Evolutionary conservation across 37 sponge, comb jelly and placozoan species (phyloP), one percentile per base, ranked within the genome.

Genomic region (Aphrocallistes beatrix): DNA sequence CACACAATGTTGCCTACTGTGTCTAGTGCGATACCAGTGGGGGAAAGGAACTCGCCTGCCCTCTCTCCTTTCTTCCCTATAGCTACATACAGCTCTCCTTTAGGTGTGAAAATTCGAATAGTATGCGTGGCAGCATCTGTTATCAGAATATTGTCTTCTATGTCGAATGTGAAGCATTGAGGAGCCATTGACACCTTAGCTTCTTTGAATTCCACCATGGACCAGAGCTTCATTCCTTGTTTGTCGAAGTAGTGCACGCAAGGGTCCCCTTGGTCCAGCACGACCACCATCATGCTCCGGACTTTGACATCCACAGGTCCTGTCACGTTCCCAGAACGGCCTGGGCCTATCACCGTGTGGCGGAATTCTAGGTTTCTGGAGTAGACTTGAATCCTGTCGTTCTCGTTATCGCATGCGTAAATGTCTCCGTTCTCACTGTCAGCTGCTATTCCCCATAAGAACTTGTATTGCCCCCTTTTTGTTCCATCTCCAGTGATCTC

Each of bases 181-280:
- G 75, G 75, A 32, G 75, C 75, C 25, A 60, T 60, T 28, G 75
- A 19, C 3, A 28, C 34, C n/a, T 60, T 28, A 19, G 32, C 75
- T 60, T 60, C 3, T 60, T 60, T 30, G 34, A 60, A 60, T 1
- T 30, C n/a, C n/a, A 60, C 75, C 21, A 19, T 3, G 3, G 75
- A 60, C 75, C 75, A 60, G 21, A 60, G 75, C 10, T 19, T 19
- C 28, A 60, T 30, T 19, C 75, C 75, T 60, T 3, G 8, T 28
- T 60, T 60, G 75, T 60, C 75, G 75, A 60, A 60, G n/a, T 19
- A 60, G 34, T 60, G 75, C 34, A 60, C 75, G n/a, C 75, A 60
- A 32, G 75, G 75, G 75, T 60, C 34, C 75, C 75, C 75, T 13
- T 60, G 75, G 21, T 60, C 75, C 75, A 60, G 75, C n/a, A 60